phyloP scores from a whole-genome alignment of 2,888 invertebrate species.

The Cephus spinipes region DNA sequence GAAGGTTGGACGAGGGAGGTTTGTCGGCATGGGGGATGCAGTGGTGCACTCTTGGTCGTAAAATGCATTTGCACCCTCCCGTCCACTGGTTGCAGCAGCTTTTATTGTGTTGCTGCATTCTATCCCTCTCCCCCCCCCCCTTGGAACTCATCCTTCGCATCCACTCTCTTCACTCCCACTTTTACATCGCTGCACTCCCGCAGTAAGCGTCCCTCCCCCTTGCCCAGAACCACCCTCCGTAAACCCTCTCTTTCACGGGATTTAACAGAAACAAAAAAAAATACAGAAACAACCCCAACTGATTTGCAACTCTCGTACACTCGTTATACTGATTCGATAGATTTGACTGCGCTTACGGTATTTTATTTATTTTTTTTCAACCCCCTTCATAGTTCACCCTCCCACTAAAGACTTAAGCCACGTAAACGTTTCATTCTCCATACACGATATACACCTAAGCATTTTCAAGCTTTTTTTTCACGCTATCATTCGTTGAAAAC shows the following conservation, averaged over 20 bases:
- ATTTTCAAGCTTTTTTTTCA: not conserved
- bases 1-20: slow-evolving; percentile 28
- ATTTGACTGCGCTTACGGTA: slow-evolving; percentile 57
- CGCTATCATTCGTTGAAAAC: not conserved
- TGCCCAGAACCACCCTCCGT: slow-evolving; percentile 8
- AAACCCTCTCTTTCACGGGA: slow-evolving; percentile 14
- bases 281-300: slow-evolving; percentile 43
- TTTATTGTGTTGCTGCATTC: slow-evolving; percentile 46
- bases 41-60: slow-evolving; percentile 48
- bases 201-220: slow-evolving; percentile 19
- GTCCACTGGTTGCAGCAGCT: slow-evolving; percentile 35
- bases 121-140: slow-evolving; percentile 14
- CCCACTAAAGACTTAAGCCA: not conserved
- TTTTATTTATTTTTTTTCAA: slow-evolving; percentile 36
- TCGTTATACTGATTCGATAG: slow-evolving; percentile 65
- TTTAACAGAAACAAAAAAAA: slow-evolving; percentile 32
- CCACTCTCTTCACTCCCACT: slow-evolving; percentile 24
- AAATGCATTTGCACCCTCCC: slow-evolving; percentile 52
- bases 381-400: not conserved
- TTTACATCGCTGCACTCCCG: slow-evolving; percentile 11
- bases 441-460: not conserved
- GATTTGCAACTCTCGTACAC: slow-evolving; percentile 60
- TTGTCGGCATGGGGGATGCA: slow-evolving; percentile 11
- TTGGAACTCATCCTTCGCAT: not conserved
- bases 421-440: not conserved